phyloP scores from a whole-genome alignment of 2,888 invertebrate species.

The Sisyra terminalis region DNA sequence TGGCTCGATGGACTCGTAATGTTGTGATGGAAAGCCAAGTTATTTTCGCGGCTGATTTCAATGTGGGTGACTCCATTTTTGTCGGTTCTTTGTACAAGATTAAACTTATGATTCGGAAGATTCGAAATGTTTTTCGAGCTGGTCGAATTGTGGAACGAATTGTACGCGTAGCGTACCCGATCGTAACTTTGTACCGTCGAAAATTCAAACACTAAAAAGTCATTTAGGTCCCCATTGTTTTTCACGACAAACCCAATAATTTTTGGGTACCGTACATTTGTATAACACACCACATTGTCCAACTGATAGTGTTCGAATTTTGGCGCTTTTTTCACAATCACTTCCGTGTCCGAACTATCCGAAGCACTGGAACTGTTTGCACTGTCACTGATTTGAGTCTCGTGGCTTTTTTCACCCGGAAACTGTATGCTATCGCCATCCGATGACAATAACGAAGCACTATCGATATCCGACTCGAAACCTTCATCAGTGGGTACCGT shows the following conservation, averaged over 20 bases:
- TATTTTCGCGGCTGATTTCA: conserved; percentile 24
- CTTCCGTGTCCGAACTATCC: conserved; percentile 23
- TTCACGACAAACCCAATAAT: conserved; percentile 25
- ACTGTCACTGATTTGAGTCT: conserved; percentile 20
- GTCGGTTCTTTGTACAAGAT: conserved; percentile 30
- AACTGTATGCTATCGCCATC: conserved; percentile 22
- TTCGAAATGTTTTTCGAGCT: conserved; percentile 4
- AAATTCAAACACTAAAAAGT: conserved; percentile 8
- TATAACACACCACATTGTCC: conserved; percentile 27
- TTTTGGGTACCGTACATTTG: conserved; percentile 25
- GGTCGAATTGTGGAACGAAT: conserved; percentile 1
- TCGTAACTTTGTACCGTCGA: conserved; percentile 4
- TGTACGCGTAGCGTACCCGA: conserved; percentile 7
- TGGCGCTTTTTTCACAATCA: conserved; percentile 2
- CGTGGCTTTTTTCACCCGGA: background rate
- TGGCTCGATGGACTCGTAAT: conserved; percentile 12
- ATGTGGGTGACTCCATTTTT: conserved; percentile 32
- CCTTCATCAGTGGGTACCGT: conserved; percentile 23
- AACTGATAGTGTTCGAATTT: conserved; percentile 22
- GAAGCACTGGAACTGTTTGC: conserved; percentile 26
- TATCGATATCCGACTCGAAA: conserved; percentile 31
- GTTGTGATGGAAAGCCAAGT: conserved; percentile 5
- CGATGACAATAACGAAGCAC: conserved; percentile 23
- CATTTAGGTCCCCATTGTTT: conserved; percentile 16
- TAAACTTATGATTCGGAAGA: conserved; percentile 20